A percentile compares a stretch with the other conserved stretches of the same genome.
Conservation (phyloP, 2,797 vertebrate genomes). For the Sphaeramia orbicularis region DNA sequence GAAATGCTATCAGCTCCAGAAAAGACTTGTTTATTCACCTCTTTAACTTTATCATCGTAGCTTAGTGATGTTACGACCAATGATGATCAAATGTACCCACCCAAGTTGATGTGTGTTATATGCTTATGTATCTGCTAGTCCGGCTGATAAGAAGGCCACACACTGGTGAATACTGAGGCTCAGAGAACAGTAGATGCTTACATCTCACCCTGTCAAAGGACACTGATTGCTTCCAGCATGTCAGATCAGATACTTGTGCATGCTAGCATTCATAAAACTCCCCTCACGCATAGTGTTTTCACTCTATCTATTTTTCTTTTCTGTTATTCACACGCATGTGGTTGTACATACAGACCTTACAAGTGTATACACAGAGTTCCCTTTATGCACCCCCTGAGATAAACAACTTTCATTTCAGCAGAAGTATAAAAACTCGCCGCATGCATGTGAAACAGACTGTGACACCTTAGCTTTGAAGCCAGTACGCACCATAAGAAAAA, state of each 20-base stretch:
- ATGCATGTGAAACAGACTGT: constrained; percentile 34
- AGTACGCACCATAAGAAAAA: constrained; percentile 17
- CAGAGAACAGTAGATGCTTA: constrained; percentile 54
- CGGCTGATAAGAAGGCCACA: constrained; percentile 71
- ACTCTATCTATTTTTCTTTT: constrained; percentile 18
- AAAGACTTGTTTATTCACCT: constrained; percentile 76
- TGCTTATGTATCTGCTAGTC: constrained; percentile 23
- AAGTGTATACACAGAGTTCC: not conserved
- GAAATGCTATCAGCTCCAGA: constrained; percentile 65
- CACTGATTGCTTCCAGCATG: constrained; percentile 72
- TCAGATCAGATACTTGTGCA: constrained; percentile 52
- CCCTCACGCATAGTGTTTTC: not conserved
- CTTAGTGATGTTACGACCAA: constrained; percentile 56
- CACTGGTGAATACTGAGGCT: constrained; percentile 50
- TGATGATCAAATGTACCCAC: constrained; percentile 78
- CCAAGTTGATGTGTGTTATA: constrained; percentile 68
- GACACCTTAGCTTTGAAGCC: constrained; percentile 29
- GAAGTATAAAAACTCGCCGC: constrained; percentile 11
- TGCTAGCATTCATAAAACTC: constrained; percentile 38
- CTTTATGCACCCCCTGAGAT: constrained; percentile 17
- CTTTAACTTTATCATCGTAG: constrained; percentile 62
- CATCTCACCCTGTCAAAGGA: constrained; percentile 72
- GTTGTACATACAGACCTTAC: constrained; percentile 12
- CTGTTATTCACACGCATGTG: constrained; percentile 41
- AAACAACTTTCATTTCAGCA: constrained; percentile 18